phyloP scores from a whole-genome alignment of 2,797 vertebrate genomes.

The Petrocephalus schoutedeni region DNA sequence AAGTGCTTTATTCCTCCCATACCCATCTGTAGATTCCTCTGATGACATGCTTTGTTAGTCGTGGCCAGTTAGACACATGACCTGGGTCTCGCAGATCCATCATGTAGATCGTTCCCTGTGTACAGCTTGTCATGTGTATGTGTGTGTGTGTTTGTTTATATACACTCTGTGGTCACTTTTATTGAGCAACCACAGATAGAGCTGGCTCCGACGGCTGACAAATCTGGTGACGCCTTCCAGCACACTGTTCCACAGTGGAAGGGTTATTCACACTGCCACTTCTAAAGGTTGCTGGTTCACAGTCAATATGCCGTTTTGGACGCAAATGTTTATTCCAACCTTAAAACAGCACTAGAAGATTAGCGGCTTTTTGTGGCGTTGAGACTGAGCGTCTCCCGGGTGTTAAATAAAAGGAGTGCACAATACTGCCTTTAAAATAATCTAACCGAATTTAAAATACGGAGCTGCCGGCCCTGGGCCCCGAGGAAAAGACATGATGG shows the following conservation, averaged over 20 bases:
- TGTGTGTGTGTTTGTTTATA: too few species aligned
- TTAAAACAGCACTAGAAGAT: neutral
- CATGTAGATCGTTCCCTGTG: too few species aligned
- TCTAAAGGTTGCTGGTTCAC: neutral
- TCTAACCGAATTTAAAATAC: slow-evolving; percentile 4
- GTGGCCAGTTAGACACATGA: neutral
- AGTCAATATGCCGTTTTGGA: neutral
- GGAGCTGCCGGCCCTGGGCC: neutral
- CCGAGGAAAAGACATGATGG: neutral
- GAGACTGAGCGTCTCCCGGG: neutral
- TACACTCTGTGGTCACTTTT: too few species aligned
- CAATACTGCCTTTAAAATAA: neutral
- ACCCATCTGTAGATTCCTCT: neutral
- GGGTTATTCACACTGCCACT: neutral
- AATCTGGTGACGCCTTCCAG: neutral
- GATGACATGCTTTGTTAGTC: neutral
- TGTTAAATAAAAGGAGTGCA: neutral
- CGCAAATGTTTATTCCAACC: neutral
- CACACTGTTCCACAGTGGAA: neutral
- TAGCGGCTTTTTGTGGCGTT: neutral
- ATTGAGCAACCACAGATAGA: too few species aligned
- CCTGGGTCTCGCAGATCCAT: neutral
- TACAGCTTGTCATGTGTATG: too few species aligned
- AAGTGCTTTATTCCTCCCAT: neutral
- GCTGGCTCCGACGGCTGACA: neutral